Base-by-base conservation (phyloP, 2,888 invertebrate species). In the Dolichomitus sp. region DNA sequence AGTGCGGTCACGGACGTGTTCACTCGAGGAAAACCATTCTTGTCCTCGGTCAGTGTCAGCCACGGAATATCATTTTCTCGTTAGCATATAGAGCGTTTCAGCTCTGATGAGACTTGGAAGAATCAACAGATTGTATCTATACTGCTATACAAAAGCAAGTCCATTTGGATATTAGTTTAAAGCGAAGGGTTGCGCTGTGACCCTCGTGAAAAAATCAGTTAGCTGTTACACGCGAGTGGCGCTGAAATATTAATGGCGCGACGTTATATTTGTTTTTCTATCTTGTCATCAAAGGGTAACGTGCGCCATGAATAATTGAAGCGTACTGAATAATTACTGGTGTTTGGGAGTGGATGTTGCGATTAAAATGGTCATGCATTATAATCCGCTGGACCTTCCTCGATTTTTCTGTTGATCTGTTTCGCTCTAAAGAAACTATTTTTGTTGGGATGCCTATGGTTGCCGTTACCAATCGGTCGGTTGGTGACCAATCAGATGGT, bases 1-100 rank as follows among this genome's bases (percentile, higher is more conserved):
- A 77, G 59, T 54, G 59, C 77, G 72, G 81, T 81, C 81, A 81
- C 65, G 81, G 76, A 76, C 81, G 68, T 42, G 66, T 81, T 66
- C 19, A 68, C 37, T 37, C 69, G 68, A 75, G 54, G 70, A 68
- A 73, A 77, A 68, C 69, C 42, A 65, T 70, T 77, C 65, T 76
- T 70, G 75, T 72, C 70, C 81, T 77, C 72, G 77, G 30, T 73
- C 52, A 68, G 42, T 57, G 40, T 66, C 73, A 78, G 33, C 50
- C 40, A 1, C 14, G 17, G 27, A 45, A 65, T 57, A 77, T 57
- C 33, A 33, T 37, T 69, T 23, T 74, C 1, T 45, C 61, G 12
- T 68, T 57, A 23, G 23, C n/a, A 57, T 33, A 48, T 14, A n/a
- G 17, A 48, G 17, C 17, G 17, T 48, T n/a, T 52, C 40, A 54